Percentiles rank a stretch among this genome's conserved stretches.
Evolutionary conservation across 2,888 invertebrate genomes (phyloP).

Genomic region (Cosmia pyralina): DNA sequence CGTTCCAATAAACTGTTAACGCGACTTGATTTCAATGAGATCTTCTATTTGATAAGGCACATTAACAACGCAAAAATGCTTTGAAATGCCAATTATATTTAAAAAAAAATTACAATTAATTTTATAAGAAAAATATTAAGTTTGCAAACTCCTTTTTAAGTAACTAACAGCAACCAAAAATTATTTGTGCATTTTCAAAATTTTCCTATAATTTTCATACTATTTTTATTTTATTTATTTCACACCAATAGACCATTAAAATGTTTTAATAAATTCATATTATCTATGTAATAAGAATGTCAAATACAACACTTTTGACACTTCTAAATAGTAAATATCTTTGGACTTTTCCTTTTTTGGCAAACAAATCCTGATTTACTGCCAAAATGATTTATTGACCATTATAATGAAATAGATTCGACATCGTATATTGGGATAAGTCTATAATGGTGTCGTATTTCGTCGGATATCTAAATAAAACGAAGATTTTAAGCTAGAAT

Average conservation of each 20-base stretch:
- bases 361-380: constrained; percentile 41
- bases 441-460: constrained; percentile 27
- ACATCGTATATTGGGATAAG: constrained; percentile 30
- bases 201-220: too few species aligned
- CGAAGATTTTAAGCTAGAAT: constrained; percentile 23
- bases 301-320: constrained; percentile 2
- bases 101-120: too few species aligned
- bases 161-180: background rate
- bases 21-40: background rate
- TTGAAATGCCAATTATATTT: background rate
- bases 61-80: background rate
- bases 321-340: background rate
- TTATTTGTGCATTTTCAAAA: background rate
- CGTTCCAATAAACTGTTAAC: background rate
- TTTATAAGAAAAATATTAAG: too few species aligned
- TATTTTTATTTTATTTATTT: background rate
- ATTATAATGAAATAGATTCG: constrained; percentile 24
- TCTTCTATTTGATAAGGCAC: background rate
- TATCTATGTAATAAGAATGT: background rate
- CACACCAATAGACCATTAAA: too few species aligned
- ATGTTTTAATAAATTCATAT: constrained; percentile 6
- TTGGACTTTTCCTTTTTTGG: constrained; percentile 24
- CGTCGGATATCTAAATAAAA: constrained; percentile 5
- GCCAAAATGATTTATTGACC: constrained; percentile 35
- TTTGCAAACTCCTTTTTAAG: background rate